These are phyloP conservation scores for Pardalotus punctatus DNA, from an alignment of 2,113 vertebrate species.

Conservation along the genomic window DNA sequence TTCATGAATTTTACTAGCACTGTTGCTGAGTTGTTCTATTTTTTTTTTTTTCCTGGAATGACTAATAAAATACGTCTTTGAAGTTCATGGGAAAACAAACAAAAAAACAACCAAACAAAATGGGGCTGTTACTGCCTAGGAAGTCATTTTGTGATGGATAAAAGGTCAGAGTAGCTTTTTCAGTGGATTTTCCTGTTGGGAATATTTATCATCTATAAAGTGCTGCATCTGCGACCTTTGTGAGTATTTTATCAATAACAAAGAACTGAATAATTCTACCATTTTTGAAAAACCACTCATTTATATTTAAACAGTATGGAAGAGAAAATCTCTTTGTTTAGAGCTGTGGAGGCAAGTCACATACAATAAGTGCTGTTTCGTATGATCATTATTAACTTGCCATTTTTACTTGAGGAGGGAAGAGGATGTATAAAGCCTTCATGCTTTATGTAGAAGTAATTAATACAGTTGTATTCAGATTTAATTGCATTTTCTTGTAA, in stretches of 20 bases:
- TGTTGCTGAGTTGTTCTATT: neutral
- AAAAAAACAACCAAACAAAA: neutral
- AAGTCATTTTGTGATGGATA: constrained; percentile 46
- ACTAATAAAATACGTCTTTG: constrained; percentile 59
- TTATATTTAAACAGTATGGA: constrained; percentile 65
- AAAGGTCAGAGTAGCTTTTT: constrained; percentile 61
- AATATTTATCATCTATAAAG: constrained; percentile 62
- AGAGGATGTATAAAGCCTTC: neutral
- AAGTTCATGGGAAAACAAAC: constrained; percentile 40
- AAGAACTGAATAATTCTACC: constrained; percentile 59
- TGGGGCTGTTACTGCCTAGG: constrained; percentile 18
- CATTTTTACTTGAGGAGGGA: neutral
- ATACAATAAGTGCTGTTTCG: neutral
- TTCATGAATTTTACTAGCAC: neutral
- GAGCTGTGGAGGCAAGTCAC: neutral
- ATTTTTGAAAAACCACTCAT: constrained; percentile 51
- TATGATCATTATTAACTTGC: neutral
- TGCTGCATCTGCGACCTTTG: constrained; percentile 61
- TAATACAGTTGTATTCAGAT: neutral
- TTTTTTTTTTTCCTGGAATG: neutral
- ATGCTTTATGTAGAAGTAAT: neutral
- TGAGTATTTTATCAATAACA: constrained; percentile 65
- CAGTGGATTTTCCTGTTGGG: constrained; percentile 47
- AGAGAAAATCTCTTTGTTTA: constrained; percentile 2
- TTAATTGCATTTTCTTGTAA: neutral